Evolutionary conservation across 92 coral and sea anemone species (phyloP).

Genomic region (Muricea muricata): DNA sequence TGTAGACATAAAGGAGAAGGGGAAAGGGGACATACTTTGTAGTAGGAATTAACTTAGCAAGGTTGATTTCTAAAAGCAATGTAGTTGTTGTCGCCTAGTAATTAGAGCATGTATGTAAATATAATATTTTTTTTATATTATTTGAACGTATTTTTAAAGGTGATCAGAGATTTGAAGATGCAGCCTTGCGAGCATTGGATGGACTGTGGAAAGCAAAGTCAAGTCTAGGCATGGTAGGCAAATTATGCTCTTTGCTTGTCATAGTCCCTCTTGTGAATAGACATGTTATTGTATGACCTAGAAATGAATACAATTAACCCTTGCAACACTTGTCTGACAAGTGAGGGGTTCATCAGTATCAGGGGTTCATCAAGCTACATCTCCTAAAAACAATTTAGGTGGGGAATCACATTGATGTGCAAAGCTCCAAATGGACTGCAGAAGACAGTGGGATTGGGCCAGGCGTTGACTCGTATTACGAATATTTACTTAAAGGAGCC

Average conservation of each 20-base stretch:
- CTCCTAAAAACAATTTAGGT: too few species aligned
- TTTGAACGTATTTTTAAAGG: slow-evolving; percentile 49
- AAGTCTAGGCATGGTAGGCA: slow-evolving; percentile 83
- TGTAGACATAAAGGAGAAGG: too few species aligned
- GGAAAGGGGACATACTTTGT: too few species aligned
- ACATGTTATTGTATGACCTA: not conserved
- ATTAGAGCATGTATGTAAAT: not conserved
- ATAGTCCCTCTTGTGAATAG: not conserved
- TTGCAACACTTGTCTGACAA: too few species aligned
- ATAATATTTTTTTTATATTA: not conserved
- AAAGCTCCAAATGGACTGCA: slow-evolving; percentile 92
- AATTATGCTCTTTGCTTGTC: not conserved
- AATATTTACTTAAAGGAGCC: slow-evolving; percentile 96
- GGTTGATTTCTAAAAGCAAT: too few species aligned
- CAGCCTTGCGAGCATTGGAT: slow-evolving; percentile 84
- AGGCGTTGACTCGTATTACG: slow-evolving; percentile 97
- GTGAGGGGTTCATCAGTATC: too few species aligned
- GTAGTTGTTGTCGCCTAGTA: too few species aligned
- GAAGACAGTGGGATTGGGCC: slow-evolving; percentile 98
- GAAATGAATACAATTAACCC: too few species aligned
- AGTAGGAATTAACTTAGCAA: too few species aligned
- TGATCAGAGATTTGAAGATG: slow-evolving; percentile 79
- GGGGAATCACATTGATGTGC: slow-evolving; percentile 95
- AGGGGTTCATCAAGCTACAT: too few species aligned
- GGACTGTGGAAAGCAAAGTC: slow-evolving; percentile 96